Percentiles rank a stretch among this genome's conserved stretches.
These are phyloP conservation scores for Caenorhabditis brenneri DNA, from an alignment of 1,140 invertebrate genomes.

Conservation along the genomic window DNA sequence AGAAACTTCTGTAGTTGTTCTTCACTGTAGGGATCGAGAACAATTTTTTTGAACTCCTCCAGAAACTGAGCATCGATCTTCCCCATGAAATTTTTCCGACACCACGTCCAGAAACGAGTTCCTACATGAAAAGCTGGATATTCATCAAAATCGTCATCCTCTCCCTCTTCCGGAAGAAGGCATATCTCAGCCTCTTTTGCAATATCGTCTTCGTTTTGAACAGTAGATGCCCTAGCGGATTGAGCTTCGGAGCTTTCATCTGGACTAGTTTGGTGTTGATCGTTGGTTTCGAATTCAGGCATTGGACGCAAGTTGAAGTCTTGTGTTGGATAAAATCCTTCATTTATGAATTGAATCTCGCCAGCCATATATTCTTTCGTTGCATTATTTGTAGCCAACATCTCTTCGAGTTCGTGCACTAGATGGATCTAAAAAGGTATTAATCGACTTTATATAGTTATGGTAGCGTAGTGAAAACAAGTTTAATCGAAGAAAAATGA, in stretches of 20 bases:
- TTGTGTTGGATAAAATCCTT: neutral
- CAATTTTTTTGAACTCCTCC: neutral
- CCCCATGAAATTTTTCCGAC: constrained; percentile 15
- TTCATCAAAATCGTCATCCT: constrained; percentile 34
- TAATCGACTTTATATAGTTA: too few relatives aligned
- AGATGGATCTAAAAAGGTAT: neutral
- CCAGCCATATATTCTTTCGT: constrained; percentile 4
- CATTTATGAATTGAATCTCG: constrained; percentile 20
- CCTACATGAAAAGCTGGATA: constrained; percentile 11
- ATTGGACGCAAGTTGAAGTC: neutral
- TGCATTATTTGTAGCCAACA: neutral
- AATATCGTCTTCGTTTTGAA: neutral
- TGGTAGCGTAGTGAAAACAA: too few relatives aligned
- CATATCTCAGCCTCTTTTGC: neutral
- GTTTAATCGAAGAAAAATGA: neutral
- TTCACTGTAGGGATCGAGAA: neutral
- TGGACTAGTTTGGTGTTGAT: neutral
- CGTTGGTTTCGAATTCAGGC: neutral
- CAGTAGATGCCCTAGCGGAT: neutral
- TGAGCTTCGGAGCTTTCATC: neutral
- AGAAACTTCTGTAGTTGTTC: neutral
- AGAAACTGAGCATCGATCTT: neutral
- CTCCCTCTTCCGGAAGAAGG: neutral
- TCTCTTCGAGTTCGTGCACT: neutral
- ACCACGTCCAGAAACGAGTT: constrained; percentile 26